phyloP scores from a whole-genome alignment of 2,888 invertebrate species.

The Melanchra persicariae region DNA sequence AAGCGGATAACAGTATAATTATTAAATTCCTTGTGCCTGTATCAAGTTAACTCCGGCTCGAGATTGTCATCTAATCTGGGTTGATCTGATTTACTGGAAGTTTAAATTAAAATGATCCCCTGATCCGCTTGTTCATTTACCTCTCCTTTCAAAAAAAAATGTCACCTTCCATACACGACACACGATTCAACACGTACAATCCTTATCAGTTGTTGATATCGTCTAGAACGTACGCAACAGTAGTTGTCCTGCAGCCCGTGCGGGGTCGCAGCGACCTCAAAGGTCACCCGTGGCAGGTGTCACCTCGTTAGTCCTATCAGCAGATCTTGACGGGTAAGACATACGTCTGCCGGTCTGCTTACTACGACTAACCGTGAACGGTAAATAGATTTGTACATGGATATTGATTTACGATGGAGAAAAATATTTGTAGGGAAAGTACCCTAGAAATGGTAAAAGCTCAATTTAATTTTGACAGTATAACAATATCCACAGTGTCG shows the following conservation, averaged over 20 bases:
- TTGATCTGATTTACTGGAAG: background rate
- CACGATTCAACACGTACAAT: conserved; percentile 6
- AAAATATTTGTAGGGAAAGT: conserved; percentile 1
- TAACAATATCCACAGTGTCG: no score
- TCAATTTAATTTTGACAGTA: no score
- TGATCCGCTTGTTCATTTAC: no score
- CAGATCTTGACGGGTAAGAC: conserved; percentile 55
- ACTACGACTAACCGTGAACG: conserved; percentile 37
- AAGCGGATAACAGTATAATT: background rate
- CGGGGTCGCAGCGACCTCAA: conserved; percentile 57
- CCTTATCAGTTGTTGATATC: conserved; percentile 42
- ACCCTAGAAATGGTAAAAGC: no score
- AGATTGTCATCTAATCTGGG: background rate
- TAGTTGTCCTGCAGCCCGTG: conserved; percentile 45
- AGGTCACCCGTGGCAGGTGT: conserved; percentile 54
- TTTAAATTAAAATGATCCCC: no score
- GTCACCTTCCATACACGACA: background rate
- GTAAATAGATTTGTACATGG: conserved; percentile 26
- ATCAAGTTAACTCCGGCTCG: background rate
- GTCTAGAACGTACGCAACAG: conserved; percentile 17
- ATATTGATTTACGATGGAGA: background rate
- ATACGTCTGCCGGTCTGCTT: conserved; percentile 26
- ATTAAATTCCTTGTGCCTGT: background rate
- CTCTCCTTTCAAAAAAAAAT: no score
- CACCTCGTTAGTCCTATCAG: conserved; percentile 62